Base-by-base conservation (phyloP, 2,888 invertebrate species). In the Cephus runcator region DNA sequence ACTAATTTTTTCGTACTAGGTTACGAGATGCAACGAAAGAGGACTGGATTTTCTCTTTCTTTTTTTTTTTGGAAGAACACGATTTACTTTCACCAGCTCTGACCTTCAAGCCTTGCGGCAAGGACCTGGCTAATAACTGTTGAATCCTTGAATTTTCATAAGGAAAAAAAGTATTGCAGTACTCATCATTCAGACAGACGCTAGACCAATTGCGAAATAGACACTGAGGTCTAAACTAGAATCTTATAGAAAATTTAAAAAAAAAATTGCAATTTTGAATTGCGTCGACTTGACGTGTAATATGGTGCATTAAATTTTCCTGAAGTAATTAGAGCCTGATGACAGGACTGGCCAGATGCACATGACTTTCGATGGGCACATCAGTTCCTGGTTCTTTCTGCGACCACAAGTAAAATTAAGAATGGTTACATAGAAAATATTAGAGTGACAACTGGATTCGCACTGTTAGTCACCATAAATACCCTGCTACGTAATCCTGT, bases 31-130 rank as follows among this genome's bases (percentile, higher is more conserved):
- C 56, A 56, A 56, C 6, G 56, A 56, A 56, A 56, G 56, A 56
- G 56, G 56, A 56, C 23, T 56, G 56, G 56, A 23, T 56, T 56
- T 56, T 56, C 56, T 56, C 23, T 23, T 56, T 56, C 15, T 56
- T 56, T 56, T 56, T 56, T 56, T 56, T 56, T 56, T 56, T 23
- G 56, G 56, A 56, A 56, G 71, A 74, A 31, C 23, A 33, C 30
- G 30, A 36, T 56, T 12, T 75, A 83, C 83, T 83, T 83, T 83
- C 83, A 83, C 83, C 81, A 79, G 80, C 81, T 77, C 77, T 79
- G 84, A 82, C 83, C 84, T 84, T 84, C 83, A 73, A 31, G 69
- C 73, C 68, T 77, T 23, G 34, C 31, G 75, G 75, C 71, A 74
- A 81, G 75, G 69, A 79, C 73, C 78, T 68, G 75, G 73, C 75